Conservation (phyloP, 2,113 vertebrate species). For the Archilochus colubris region DNA sequence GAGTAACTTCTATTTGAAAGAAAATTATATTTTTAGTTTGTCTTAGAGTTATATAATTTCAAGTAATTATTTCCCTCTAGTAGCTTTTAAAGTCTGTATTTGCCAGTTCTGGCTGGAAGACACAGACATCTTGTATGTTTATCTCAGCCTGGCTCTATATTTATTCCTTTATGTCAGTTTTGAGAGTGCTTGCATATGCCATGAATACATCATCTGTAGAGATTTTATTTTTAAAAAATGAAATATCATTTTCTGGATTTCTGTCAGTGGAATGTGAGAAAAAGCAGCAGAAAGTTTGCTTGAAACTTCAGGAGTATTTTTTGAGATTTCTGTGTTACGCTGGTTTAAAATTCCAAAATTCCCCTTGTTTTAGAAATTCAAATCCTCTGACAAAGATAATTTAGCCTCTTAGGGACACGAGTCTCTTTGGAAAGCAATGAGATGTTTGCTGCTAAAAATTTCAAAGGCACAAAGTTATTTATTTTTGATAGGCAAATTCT, state of each 20-base stretch:
- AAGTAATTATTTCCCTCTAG: background rate
- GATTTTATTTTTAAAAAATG: background rate
- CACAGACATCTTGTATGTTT: background rate
- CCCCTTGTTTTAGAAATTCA: background rate
- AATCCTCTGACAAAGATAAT: background rate
- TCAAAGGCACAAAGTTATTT: background rate
- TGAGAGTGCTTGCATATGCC: conserved; percentile 15
- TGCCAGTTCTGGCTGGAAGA: background rate
- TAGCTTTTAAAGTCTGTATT: background rate
- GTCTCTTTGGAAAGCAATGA: background rate
- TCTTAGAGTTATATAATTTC: background rate
- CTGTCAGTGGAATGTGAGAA: background rate
- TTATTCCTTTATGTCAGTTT: conserved; percentile 34
- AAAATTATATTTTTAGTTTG: background rate
- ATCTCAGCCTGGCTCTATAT: background rate
- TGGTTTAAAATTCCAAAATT: background rate
- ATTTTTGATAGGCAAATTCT: conserved; percentile 18
- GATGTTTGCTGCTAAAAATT: background rate
- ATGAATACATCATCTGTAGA: background rate
- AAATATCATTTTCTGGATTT: background rate
- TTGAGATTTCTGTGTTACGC: background rate
- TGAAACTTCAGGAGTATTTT: background rate
- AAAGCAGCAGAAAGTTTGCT: background rate
- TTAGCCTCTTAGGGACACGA: background rate
- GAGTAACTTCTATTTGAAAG: background rate